Evolutionary conservation across 2,888 invertebrate genomes (phyloP), one percentile per base, ranked within the genome.

Genomic region (Emmelina monodactyla): DNA sequence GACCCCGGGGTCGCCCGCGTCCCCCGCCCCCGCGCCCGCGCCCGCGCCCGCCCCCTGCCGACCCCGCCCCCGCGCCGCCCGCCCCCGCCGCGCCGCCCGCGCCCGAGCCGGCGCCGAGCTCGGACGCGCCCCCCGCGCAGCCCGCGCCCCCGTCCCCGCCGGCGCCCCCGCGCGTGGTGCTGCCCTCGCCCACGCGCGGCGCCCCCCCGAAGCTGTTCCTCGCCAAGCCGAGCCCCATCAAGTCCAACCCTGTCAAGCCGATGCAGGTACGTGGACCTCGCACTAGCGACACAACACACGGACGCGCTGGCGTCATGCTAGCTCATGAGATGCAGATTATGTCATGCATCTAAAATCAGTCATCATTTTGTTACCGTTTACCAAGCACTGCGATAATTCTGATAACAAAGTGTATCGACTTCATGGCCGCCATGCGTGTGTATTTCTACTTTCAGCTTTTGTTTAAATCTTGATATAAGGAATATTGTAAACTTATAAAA

Each of bases 1-100:
- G 31, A 37, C 49, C 29, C 42, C 52, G 16, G 53, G 58, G 15
- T 49, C 55, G 38, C 55, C 59, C 32, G 46, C 55, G 40, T 47
- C 60, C 49, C 73, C 62, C 62, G 78, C 69, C 50, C 67, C 69
- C 33, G 80, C 79, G 60, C 57, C 75, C 94, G 6, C 91, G 91
- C 62, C 92, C 92, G 1, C 73, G 88, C 15, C 87, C 88, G 38
- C 38, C 40, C 35, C 39, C 47, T 32, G 43, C 46, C 43, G 37
- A 37, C 39, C 38, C 48, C 32, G 38, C 49, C 28, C 75, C 73
- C 14, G 70, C 66, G 49, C 66, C 69, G 33, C 58, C 56, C 55
- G 54, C 70, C 46, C 52, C 10, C 60, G 61, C 33, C 51, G 59
- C 14, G 60, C 66, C 45, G 30, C 28, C 40, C 59, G 61, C 40